These are phyloP conservation scores for Drosophila pachea DNA, from an alignment of 1,140 invertebrate genomes.

Conservation along the genomic window DNA sequence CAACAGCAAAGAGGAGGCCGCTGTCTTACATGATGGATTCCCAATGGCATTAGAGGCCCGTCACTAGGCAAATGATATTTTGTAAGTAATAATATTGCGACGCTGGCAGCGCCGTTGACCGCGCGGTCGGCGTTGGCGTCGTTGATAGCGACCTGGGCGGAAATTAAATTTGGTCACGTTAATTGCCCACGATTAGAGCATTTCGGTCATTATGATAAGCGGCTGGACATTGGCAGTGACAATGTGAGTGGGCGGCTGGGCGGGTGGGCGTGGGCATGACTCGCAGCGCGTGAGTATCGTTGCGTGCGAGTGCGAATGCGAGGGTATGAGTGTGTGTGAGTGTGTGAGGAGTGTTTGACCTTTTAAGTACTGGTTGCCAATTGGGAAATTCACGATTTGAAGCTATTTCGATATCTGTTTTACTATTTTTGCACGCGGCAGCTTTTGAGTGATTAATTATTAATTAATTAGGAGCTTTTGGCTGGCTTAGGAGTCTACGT, in stretches of 20 bases:
- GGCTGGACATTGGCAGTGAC: slow-evolving; percentile 41
- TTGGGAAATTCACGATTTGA: slow-evolving; percentile 26
- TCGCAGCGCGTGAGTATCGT: not conserved
- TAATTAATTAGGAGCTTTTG: slow-evolving; percentile 73
- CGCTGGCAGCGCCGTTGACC: slow-evolving; percentile 1
- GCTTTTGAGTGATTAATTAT: slow-evolving; percentile 65
- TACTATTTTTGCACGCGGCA: slow-evolving; percentile 8
- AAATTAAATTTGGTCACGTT: slow-evolving; percentile 76
- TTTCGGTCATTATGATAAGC: slow-evolving; percentile 76
- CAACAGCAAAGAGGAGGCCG: slow-evolving; percentile 6
- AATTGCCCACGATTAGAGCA: slow-evolving; percentile 73
- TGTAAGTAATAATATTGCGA: slow-evolving; percentile 70
- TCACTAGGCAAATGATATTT: slow-evolving; percentile 61
- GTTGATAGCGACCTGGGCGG: slow-evolving; percentile 67
- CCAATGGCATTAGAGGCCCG: slow-evolving; percentile 52
- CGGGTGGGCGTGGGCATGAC: not conserved
- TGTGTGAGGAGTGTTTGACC: not conserved
- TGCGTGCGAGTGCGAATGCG: not conserved
- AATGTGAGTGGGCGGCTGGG: slow-evolving; percentile 26
- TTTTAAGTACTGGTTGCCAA: slow-evolving; percentile 13
- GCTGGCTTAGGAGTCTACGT: slow-evolving; percentile 40
- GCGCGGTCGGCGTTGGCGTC: slow-evolving; percentile 20
- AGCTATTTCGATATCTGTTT: slow-evolving; percentile 32
- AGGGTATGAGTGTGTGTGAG: not conserved
- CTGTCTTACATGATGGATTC: slow-evolving; percentile 74